Evolutionary conservation across 2,888 invertebrate species (phyloP), one percentile per base, ranked within the genome.

Genomic region (Yponomeuta sedellus): DNA sequence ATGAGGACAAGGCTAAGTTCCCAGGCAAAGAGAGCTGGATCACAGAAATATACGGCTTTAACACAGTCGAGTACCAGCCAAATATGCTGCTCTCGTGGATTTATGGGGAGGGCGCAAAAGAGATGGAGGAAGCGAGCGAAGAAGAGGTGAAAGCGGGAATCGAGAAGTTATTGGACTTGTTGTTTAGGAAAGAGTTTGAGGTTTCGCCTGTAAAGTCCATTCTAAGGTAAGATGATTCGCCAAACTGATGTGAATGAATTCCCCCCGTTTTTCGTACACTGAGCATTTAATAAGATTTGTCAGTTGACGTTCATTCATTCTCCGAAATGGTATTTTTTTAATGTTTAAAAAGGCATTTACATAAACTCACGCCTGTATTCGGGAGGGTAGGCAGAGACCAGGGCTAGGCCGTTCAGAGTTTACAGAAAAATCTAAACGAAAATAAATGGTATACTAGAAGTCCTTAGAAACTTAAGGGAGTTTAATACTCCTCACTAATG

Each of bases 81-180:
- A 92, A 92, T 72, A 80, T 94, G 1, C 77, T 96, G 11, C 83
- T 93, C 64, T 94, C 92, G 0, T 95, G 95, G 95, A 86, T 95
- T 25, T 91, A 92, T 67, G 95, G 95, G 0, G 83, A 91, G 10
- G 92, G 92, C 2, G 94, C 95, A 0, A 84, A 88, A 68, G 74
- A 84, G 22, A 93, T 95, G 91, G 96, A 96, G 78, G 82, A 78
- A 56, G 78, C 92, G 19, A 82, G 91, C 10, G 86, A 92, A 16
- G 85, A 86, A 22, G 86, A 87, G 52, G 91, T 95, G 0, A 81
- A 82, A 44, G 80, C 86, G 5, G 92, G 92, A n/a, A 89, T 94
- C 10, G 79, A 86, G 68, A 86, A 92, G 67, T 73, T 94, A 2
- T 75, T 95, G 65, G 82, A 91, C 69, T 92, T 92, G 68, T 75